phyloP scores from a whole-genome alignment of 2,797 vertebrate species.

The Pterois miles region DNA sequence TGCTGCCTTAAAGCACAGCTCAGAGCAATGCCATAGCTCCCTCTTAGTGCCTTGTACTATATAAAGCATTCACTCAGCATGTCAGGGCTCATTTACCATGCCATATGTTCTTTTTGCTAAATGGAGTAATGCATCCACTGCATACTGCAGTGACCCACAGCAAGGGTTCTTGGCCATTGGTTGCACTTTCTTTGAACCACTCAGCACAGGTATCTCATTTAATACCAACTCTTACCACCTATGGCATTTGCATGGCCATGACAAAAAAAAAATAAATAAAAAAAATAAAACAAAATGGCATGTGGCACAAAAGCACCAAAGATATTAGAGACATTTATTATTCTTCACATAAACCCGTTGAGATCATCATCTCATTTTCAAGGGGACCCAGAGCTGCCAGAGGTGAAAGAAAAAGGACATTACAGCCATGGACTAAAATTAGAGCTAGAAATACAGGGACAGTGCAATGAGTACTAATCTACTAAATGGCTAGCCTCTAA shows the following conservation, averaged over 20 bases:
- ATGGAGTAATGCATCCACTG: slow-evolving; percentile 58
- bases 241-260: slow-evolving; percentile 12
- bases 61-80: slow-evolving; percentile 56
- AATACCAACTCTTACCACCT: slow-evolving; percentile 33
- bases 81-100: slow-evolving; percentile 62
- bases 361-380: slow-evolving; percentile 61
- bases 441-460: slow-evolving; percentile 38
- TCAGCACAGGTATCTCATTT: slow-evolving; percentile 49
- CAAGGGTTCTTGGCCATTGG: slow-evolving; percentile 24
- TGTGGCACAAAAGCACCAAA: slow-evolving; percentile 42
- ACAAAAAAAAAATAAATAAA: too few species aligned
- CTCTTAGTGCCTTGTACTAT: slow-evolving; percentile 38
- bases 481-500: too few species aligned
- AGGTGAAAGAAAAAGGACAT: slow-evolving; percentile 59
- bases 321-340: slow-evolving; percentile 58
- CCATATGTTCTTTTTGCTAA: slow-evolving; percentile 54
- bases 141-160: slow-evolving; percentile 47
- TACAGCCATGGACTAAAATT: slow-evolving; percentile 53
- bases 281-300: slow-evolving; percentile 43
- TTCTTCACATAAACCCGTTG: slow-evolving; percentile 45
- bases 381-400: slow-evolving; percentile 26
- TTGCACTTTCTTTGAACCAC: slow-evolving; percentile 36
- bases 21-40: slow-evolving; percentile 9
- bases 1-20: slow-evolving; percentile 36
- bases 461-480: slow-evolving; percentile 23